Percentiles rank a stretch among this genome's conserved stretches.
phyloP scores from a whole-genome alignment of 2,888 invertebrate genomes.

The Dioctria rufipes region DNA sequence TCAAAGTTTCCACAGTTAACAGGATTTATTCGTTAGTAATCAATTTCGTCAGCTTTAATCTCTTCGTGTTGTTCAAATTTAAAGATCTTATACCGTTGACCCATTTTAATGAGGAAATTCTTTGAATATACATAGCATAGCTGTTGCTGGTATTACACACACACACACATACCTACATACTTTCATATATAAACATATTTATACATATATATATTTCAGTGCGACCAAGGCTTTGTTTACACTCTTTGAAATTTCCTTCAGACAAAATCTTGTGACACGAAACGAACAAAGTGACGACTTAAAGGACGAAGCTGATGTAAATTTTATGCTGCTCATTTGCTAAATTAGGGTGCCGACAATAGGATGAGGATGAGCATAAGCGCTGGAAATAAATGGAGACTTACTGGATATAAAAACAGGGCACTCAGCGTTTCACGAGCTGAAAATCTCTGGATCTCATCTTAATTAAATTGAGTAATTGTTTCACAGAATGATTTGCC shows the following conservation, averaged over 20 bases:
- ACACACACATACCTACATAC: too few relatives aligned
- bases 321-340: slow-evolving; percentile 53
- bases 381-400: slow-evolving; percentile 46
- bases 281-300: slow-evolving; percentile 45
- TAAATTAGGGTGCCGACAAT: slow-evolving; percentile 52
- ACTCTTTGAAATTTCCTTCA: slow-evolving; percentile 21
- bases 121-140: too few relatives aligned
- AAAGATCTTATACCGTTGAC: slow-evolving; percentile 30
- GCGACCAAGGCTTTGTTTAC: slow-evolving; percentile 44
- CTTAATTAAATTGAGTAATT: slow-evolving; percentile 53
- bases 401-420: slow-evolving; percentile 50
- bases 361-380: slow-evolving; percentile 52
- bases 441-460: slow-evolving; percentile 53
- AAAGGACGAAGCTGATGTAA: slow-evolving; percentile 44
- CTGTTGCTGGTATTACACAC: too few relatives aligned
- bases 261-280: slow-evolving; percentile 36
- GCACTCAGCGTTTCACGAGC: slow-evolving; percentile 50
- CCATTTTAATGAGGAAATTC: slow-evolving; percentile 51
- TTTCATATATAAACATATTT: too few relatives aligned
- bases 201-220: slow-evolving; percentile 4
- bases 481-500: slow-evolving; percentile 42
- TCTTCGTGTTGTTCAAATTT: slow-evolving; percentile 22
- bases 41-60: slow-evolving; percentile 48
- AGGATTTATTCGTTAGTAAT: slow-evolving; percentile 49
- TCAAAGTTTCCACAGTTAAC: slow-evolving; percentile 39